phyloP scores from a whole-genome alignment of 2,888 invertebrate genomes.

The Pristionchus mayeri region DNA sequence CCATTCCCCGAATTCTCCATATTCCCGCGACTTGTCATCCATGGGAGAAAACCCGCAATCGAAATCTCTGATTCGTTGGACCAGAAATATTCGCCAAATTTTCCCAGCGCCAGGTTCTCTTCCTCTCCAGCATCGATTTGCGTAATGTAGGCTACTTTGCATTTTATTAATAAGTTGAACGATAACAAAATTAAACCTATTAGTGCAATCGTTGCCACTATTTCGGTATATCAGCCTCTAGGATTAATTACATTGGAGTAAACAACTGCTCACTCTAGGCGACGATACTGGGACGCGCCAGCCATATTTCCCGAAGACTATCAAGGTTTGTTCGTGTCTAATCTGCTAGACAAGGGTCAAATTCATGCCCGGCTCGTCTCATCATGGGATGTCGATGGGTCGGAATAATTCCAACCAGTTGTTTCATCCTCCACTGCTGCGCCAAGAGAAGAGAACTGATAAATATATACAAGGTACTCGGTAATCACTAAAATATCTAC shows the following conservation, averaged over 20 bases:
- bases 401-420: background rate
- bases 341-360: background rate
- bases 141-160: background rate
- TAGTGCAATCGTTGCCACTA: too few species aligned
- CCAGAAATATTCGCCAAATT: too few species aligned
- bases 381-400: background rate
- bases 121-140: too few species aligned
- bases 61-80: too few species aligned
- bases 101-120: too few species aligned
- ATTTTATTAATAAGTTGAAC: background rate
- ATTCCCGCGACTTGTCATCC: background rate
- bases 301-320: background rate
- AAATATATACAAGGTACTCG: background rate
- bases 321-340: background rate
- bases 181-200: too few species aligned
- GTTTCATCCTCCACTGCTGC: background rate
- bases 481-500: background rate
- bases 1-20: too few species aligned
- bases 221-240: too few species aligned
- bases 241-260: too few species aligned
- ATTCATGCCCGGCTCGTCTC: background rate
- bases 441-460: background rate
- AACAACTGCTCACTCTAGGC: too few species aligned
- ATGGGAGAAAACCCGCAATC: background rate
- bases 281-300: background rate